Percentiles rank a stretch among this genome's conserved stretches.
Evolutionary conservation across 2,113 vertebrate genomes (phyloP).

Genomic region (Ardeotis arabs): DNA sequence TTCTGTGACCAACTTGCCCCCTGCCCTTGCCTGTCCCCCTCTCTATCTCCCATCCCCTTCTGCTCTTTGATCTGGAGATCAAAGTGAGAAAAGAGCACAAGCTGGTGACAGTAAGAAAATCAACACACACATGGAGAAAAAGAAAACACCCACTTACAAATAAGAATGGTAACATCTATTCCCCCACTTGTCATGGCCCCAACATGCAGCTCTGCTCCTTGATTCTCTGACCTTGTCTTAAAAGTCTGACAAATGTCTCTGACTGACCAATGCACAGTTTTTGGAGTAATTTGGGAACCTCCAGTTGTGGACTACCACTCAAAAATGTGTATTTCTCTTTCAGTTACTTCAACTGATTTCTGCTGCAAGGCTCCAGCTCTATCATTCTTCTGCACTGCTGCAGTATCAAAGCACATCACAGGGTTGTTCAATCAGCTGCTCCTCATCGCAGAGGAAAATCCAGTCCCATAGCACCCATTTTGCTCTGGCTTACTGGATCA

Average conservation of each 20-base stretch:
- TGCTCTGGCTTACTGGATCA: not conserved
- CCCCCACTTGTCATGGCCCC: not conserved
- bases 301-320: not conserved
- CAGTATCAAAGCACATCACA: not conserved
- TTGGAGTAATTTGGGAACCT: not conserved
- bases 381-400: not conserved
- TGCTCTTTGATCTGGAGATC: constrained; percentile 20
- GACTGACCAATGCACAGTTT: not conserved
- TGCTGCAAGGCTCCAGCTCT: not conserved
- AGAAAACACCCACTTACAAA: not conserved
- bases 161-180: not conserved
- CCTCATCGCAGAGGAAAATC: not conserved
- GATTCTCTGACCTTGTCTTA: not conserved
- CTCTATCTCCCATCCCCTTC: not conserved
- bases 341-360: not conserved
- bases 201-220: not conserved
- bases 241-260: not conserved
- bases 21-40: not conserved
- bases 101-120: not conserved
- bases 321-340: not conserved
- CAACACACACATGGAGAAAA: not conserved
- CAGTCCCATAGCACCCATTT: not conserved
- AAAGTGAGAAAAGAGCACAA: not conserved
- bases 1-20: not conserved
- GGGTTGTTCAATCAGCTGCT: not conserved